A percentile compares a stretch with the other conserved stretches of the same genome.
These are phyloP conservation scores for Cephalopholis sonnerati DNA, from an alignment of 2,113 vertebrate species.

Conservation along the genomic window DNA sequence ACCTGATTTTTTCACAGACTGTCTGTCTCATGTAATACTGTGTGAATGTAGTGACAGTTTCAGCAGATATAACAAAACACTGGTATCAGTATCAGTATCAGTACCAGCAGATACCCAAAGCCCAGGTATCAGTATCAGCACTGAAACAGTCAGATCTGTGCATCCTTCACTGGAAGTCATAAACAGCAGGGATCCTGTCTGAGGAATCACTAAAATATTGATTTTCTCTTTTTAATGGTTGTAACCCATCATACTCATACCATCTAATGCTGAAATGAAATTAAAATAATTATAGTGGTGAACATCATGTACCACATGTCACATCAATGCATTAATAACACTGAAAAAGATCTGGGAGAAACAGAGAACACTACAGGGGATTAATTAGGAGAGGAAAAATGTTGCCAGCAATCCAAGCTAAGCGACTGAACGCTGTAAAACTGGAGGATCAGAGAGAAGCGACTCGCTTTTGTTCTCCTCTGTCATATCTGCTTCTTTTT, in stretches of 20 bases:
- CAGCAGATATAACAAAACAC: too few species aligned
- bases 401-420: slow-evolving; percentile 12
- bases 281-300: slow-evolving; percentile 15
- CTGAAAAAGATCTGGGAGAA: slow-evolving; percentile 19
- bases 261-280: slow-evolving; percentile 1
- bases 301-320: slow-evolving; percentile 6
- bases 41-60: too few species aligned
- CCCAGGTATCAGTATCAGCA: too few species aligned
- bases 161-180: background rate
- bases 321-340: slow-evolving; percentile 29
- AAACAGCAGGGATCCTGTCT: background rate
- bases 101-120: too few species aligned
- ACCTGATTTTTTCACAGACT: too few species aligned
- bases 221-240: background rate
- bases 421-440: slow-evolving; percentile 20
- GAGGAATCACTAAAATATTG: background rate
- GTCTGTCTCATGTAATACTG: too few species aligned
- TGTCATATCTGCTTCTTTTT: slow-evolving; percentile 9
- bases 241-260: background rate
- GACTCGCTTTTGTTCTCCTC: slow-evolving; percentile 29
- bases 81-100: too few species aligned
- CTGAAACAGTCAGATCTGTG: too few species aligned
- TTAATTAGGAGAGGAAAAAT: slow-evolving; percentile 50
- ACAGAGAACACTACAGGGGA: slow-evolving; percentile 35
- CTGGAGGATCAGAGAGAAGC: slow-evolving; percentile 26